phyloP scores from a whole-genome alignment of 2,797 vertebrate genomes.

The Crocidura indochinensis region DNA sequence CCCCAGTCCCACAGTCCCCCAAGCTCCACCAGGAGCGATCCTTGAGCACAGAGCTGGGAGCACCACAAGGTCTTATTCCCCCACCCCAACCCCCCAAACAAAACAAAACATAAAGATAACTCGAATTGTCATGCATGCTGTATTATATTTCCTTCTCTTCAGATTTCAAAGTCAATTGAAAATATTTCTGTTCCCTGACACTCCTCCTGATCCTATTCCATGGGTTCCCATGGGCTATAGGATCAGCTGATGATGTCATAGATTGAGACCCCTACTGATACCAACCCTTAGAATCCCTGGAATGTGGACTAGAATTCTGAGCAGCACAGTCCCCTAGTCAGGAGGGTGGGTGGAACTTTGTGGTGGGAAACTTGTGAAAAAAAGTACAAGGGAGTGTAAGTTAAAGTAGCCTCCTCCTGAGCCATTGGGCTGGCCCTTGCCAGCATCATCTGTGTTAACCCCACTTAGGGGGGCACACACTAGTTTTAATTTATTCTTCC shows the following conservation, averaged over 20 bases:
- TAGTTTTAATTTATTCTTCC: no score
- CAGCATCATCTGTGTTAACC: no score
- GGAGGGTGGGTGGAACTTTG: background rate
- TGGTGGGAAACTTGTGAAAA: background rate
- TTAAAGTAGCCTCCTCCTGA: no score
- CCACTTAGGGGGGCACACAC: no score
- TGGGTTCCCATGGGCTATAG: background rate
- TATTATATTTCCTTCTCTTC: background rate
- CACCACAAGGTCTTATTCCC: no score
- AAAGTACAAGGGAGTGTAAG: background rate
- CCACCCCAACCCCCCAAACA: no score
- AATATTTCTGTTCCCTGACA: background rate
- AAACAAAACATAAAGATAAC: no score
- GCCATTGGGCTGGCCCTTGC: constrained; percentile 61
- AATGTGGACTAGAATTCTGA: background rate
- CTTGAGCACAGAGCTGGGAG: no score
- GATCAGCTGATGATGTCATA: background rate
- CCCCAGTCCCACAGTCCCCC: no score
- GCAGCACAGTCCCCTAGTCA: background rate
- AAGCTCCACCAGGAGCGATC: no score
- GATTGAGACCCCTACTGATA: background rate
- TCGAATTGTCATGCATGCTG: background rate
- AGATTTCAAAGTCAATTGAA: constrained; percentile 24
- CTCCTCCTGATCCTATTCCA: background rate
- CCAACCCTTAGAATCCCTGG: background rate